Conservation (phyloP, 2,113 vertebrate genomes). For the Seriola rivoliana region DNA sequence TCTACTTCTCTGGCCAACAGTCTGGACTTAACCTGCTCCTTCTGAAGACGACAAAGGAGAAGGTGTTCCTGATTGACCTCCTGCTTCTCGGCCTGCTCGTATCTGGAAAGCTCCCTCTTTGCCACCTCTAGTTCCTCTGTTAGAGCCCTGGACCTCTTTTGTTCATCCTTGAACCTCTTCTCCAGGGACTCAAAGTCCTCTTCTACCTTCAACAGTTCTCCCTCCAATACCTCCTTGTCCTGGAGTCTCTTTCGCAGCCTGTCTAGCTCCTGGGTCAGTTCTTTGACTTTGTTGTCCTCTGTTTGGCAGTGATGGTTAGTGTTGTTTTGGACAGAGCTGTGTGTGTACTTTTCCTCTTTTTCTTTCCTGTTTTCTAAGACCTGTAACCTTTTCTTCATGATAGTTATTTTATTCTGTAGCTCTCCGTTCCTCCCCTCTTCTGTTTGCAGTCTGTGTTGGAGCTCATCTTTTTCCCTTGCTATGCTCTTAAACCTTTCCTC, state of each 20-base stretch:
- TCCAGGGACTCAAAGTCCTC: slow-evolving; percentile 91
- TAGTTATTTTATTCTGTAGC: slow-evolving; percentile 89
- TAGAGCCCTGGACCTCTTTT: slow-evolving; percentile 87
- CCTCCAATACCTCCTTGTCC: slow-evolving; percentile 93
- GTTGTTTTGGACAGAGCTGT: slow-evolving; percentile 78
- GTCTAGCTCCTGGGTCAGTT: slow-evolving; percentile 93
- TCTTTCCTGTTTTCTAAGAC: slow-evolving; percentile 90
- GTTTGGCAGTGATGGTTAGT: slow-evolving; percentile 84
- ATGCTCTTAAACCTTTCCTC: slow-evolving; percentile 90
- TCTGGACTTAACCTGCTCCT: slow-evolving; percentile 94
- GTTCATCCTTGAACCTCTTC: slow-evolving; percentile 87
- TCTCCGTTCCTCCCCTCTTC: slow-evolving; percentile 92
- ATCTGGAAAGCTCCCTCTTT: slow-evolving; percentile 90
- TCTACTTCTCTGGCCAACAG: slow-evolving; percentile 93
- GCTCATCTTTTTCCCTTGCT: slow-evolving; percentile 91
- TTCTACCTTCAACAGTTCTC: slow-evolving; percentile 91
- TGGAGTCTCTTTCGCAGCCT: slow-evolving; percentile 90
- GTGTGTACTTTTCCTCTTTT: slow-evolving; percentile 89
- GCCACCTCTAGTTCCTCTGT: slow-evolving; percentile 90
- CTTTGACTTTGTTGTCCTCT: slow-evolving; percentile 96
- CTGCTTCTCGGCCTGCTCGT: slow-evolving; percentile 92
- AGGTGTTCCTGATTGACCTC: slow-evolving; percentile 92
- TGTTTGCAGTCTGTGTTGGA: slow-evolving; percentile 89
- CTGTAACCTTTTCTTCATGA: slow-evolving; percentile 91
- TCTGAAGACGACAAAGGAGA: slow-evolving; percentile 92